Evolutionary conservation across 2,113 vertebrate genomes (phyloP).

Genomic region (Polyodon spathula): DNA sequence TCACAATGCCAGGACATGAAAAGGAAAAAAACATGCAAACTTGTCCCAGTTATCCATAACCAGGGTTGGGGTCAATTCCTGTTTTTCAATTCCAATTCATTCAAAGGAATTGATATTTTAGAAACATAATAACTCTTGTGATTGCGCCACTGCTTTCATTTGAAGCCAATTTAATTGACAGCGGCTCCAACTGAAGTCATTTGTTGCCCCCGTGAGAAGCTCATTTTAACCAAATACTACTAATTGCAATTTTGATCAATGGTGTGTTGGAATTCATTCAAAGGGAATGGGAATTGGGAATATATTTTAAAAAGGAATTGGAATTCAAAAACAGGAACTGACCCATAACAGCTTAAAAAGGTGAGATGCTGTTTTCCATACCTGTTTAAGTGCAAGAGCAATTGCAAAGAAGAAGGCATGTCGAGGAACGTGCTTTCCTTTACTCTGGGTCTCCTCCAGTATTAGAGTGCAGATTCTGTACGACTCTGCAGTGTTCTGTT

Average conservation of each 20-base stretch:
- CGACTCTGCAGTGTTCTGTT: constrained; percentile 66
- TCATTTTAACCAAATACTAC: no score
- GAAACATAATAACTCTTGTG: no score
- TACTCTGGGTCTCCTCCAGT: constrained; percentile 65
- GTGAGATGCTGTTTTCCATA: constrained; percentile 34
- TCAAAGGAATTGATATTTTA: no score
- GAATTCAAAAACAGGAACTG: constrained; percentile 57
- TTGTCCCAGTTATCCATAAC: no score
- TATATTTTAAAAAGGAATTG: constrained; percentile 80
- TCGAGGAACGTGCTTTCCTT: constrained; percentile 47
- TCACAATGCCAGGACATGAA: no score
- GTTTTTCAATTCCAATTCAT: no score
- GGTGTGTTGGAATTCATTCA: constrained; percentile 68
- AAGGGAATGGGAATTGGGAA: constrained; percentile 84
- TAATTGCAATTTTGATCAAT: constrained; percentile 58
- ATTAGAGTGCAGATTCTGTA: constrained; percentile 54
- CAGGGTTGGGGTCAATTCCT: no score
- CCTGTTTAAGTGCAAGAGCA: constrained; percentile 72
- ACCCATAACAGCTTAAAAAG: constrained; percentile 65
- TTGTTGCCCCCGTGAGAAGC: no score
- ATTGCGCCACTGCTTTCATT: no score
- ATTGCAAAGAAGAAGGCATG: constrained; percentile 69
- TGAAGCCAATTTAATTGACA: no score
- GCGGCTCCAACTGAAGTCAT: no score
- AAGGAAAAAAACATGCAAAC: no score